A percentile compares a stretch with the other conserved stretches of the same genome.
Evolutionary conservation across 2,113 vertebrate species (phyloP).

Genomic region (Mormoops blainvillei): DNA sequence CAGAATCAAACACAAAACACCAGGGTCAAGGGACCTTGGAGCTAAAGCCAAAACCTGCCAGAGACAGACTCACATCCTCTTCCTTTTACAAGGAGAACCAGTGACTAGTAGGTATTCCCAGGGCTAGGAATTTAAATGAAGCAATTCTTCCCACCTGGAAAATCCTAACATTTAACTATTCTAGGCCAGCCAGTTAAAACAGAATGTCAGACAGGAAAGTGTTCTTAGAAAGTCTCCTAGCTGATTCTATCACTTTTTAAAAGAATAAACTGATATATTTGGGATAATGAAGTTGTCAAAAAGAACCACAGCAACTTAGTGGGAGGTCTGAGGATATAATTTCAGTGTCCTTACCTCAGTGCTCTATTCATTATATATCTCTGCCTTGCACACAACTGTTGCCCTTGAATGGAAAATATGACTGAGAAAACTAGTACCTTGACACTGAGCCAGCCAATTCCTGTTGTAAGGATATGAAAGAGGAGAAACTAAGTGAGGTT

Average conservation of each 20-base stretch:
- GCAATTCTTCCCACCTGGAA: not conserved
- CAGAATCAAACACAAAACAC: constrained; percentile 6
- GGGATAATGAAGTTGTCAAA: not conserved
- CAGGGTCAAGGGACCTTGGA: not conserved
- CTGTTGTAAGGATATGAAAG: not conserved
- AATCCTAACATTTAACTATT: not conserved
- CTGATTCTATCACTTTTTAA: not conserved
- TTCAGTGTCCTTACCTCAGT: not conserved
- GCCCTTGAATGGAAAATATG: not conserved
- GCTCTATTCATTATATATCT: not conserved
- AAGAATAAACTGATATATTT: not conserved
- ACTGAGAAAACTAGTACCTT: not conserved
- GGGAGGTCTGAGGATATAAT: not conserved
- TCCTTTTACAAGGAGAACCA: constrained; percentile 3
- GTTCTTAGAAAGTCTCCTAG: not conserved
- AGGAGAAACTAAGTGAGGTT: not conserved
- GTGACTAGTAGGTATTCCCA: not conserved
- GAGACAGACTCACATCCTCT: not conserved
- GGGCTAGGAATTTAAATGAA: not conserved
- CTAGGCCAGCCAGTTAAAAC: not conserved
- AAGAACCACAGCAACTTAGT: not conserved
- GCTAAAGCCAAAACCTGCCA: not conserved
- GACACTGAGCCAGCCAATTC: not conserved
- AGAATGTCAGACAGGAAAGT: not conserved
- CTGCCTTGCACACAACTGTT: not conserved